Base-by-base conservation (phyloP, 2,888 invertebrate genomes). In the Drosophila recens region DNA sequence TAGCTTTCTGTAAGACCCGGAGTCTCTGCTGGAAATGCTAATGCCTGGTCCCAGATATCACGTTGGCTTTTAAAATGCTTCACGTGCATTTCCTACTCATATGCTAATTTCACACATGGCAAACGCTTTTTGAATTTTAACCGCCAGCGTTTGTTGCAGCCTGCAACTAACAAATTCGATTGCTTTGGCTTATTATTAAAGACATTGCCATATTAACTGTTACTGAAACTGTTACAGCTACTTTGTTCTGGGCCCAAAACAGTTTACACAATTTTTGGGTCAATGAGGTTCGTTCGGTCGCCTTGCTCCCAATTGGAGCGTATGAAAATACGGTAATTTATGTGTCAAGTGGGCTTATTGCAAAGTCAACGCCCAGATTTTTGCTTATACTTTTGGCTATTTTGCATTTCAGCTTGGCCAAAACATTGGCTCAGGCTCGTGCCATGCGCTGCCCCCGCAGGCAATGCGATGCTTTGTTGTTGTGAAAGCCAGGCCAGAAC, bases 401-500 rank as follows among this genome's bases (percentile, higher is more conserved):
- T 83, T 79, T 81, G 85, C 83, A 84, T 82, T 72, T 80, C 17
- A 69, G 74, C 52, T 82, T 72, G 84, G 84, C 75, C 72, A 77
- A 85, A 73, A 73, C 73, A 67, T 4, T 17, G 10, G 13, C 13
- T 49, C 38, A 11, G 63, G 75, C 73, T 75, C 76, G 87, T 84
- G 83, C 84, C 73, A 61, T 46, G 49, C 36, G 51, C 72, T 70
- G 86, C 82, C 74, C 79, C 80, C 74, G 74, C 70, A 68, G 86
- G 85, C 84, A 52, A 54, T 43, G 34, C 23, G 57, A 36, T 52
- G 45, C 40, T 69, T 82, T 80, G 59, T 76, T 62, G 67, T 75
- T 82, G 82, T 85, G 88, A 84, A 83, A 84, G 82, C 80, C 57
- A 23, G 53, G 42, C 27, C 46, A 75, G 75, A 78, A 77, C 64